These are phyloP conservation scores for Mnemiopsis leidyi DNA, from an alignment of 37 sponge, comb jelly and placozoan genomes.

Conservation along the genomic window DNA sequence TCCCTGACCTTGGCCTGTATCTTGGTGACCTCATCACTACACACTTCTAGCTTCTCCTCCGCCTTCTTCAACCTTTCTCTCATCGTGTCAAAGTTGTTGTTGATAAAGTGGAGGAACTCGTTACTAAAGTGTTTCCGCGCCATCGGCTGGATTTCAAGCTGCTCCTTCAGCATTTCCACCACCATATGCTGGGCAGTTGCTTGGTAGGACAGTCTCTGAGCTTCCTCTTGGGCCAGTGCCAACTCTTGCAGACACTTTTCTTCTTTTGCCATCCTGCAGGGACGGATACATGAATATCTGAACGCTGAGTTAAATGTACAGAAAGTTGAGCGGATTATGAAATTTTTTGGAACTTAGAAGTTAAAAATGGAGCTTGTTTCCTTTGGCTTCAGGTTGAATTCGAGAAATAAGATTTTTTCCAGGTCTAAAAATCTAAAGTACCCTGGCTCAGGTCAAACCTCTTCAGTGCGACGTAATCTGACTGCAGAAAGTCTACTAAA, in stretches of 20 bases:
- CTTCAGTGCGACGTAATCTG: too few species aligned
- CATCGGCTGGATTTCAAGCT: neutral
- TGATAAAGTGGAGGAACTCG: neutral
- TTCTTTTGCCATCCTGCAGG: neutral
- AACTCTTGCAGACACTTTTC: neutral
- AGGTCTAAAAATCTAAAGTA: too few species aligned
- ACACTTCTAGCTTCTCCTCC: neutral
- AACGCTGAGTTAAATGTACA: too few species aligned
- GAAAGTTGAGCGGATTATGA: too few species aligned
- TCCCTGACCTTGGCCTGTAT: neutral
- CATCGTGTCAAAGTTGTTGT: neutral
- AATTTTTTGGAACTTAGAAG: too few species aligned
- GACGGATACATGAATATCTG: neutral
- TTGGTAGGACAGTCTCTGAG: neutral
- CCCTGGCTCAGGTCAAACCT: too few species aligned
- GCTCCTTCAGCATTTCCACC: neutral
- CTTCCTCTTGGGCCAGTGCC: neutral
- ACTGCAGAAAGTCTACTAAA: too few species aligned
- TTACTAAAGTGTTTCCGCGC: slow-evolving; percentile 16
- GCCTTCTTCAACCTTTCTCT: neutral
- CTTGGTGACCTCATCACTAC: neutral
- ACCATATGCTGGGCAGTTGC: neutral
- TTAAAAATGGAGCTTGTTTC: too few species aligned
- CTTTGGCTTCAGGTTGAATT: too few species aligned
- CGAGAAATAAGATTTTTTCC: too few species aligned